Base-by-base conservation (phyloP, 2,888 invertebrate genomes). In the Malthinus flaveolus region DNA sequence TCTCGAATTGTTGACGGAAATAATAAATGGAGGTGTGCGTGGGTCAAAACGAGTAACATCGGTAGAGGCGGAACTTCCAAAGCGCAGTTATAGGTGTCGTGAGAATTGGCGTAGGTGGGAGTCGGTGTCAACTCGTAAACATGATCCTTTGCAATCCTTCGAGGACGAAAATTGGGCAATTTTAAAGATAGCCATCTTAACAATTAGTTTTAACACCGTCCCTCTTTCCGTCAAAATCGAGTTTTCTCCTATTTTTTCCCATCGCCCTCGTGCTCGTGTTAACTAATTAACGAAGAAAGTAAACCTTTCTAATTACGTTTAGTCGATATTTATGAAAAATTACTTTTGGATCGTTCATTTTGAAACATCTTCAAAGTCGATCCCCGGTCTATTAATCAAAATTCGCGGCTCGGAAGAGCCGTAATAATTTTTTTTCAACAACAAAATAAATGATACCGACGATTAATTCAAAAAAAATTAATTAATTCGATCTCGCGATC, bases 51-150 rank as follows among this genome's bases (percentile, higher is more conserved):
- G 60, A 57, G 65, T 63, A 64, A 63, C 64, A 66, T 64, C 55
- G 64, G 61, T 64, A 64, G 62, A 66, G 57, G 59, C 61, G 66
- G 65, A 65, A 67, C 67, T 63, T 65, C 65, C 64, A 66, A 68
- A 67, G 64, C 63, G 65, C 64, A 63, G 63, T 63, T 66, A 66
- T 63, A 63, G 67, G 68, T 66, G 69, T 66, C 70, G 71, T 71
- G 71, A 71, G 71, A 71, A 71, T 61, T 44, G 46, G 65, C 61
- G 71, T 70, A 63, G 70, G 71, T 67, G 66, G 59, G 61, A 62
- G 66, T 69, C 66, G 66, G 68, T 66, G 69, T 65, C 58, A 57
- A 55, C 62, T 62, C 53, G 54, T 54, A 61, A 57, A 61, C 57
- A 52, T 56, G 52, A 61, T 61, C 54, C 5, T 61, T 44, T 52